These are phyloP conservation scores for Lepidonotus clava DNA, from an alignment of 2,888 invertebrate species.

Conservation along the genomic window DNA sequence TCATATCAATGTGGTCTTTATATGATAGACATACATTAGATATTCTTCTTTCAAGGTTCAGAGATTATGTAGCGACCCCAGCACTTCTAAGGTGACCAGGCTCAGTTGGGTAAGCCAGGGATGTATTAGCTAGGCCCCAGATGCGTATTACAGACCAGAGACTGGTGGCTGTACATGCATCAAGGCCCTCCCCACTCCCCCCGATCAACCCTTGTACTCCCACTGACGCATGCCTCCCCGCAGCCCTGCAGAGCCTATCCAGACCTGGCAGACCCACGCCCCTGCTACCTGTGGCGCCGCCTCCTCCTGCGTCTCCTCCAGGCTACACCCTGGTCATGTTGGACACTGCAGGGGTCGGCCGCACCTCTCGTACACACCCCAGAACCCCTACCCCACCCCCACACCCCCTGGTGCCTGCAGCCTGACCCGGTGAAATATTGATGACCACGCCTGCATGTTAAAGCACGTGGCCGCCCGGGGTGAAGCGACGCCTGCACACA, in stretches of 20 bases:
- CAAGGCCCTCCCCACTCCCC: no score
- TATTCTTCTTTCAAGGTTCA: no score
- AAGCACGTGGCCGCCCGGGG: neutral
- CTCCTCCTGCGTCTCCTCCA: neutral
- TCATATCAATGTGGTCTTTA: no score
- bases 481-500: neutral
- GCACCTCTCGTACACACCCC: neutral
- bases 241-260: neutral
- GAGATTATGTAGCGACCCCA: no score
- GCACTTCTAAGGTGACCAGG: no score
- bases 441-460: constrained; percentile 5
- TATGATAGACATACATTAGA: no score
- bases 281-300: constrained; percentile 13
- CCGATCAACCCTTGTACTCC: no score
- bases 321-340: neutral
- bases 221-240: neutral
- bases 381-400: neutral
- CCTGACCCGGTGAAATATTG: constrained; percentile 9
- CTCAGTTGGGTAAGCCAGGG: no score
- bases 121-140: no score
- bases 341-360: neutral
- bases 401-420: neutral
- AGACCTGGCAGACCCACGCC: neutral
- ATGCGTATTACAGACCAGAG: no score
- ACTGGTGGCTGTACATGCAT: no score